Evolutionary conservation across 2,888 invertebrate species (phyloP).

Genomic region (Stenolophus ochropezus): DNA sequence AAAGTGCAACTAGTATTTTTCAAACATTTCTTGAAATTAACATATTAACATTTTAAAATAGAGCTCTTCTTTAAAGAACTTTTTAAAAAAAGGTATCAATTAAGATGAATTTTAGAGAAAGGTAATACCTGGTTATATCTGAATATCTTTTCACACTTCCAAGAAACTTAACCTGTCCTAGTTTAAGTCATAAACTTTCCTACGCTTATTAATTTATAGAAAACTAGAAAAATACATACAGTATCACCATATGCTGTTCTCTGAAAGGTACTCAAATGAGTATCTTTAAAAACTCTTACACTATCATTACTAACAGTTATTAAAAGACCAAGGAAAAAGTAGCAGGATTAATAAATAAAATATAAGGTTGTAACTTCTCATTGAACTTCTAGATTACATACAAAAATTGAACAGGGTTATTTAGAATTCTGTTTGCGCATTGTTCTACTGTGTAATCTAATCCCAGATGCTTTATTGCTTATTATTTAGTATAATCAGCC

Average conservation of each 20-base stretch:
- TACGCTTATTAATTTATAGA: neutral
- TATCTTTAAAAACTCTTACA: neutral
- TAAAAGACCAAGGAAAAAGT: slow-evolving; percentile 16
- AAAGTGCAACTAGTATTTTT: neutral
- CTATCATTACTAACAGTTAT: slow-evolving; percentile 26
- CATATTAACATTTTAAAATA: neutral
- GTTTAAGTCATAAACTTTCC: neutral
- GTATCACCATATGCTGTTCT: neutral
- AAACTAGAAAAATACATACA: neutral
- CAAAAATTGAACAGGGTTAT: slow-evolving; percentile 12
- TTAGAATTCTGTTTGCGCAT: slow-evolving; percentile 39
- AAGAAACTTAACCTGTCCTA: neutral
- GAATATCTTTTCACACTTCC: neutral
- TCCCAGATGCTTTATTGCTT: slow-evolving; percentile 37
- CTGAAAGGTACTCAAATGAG: neutral
- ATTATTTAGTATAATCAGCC: slow-evolving; percentile 27
- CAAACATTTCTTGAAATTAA: neutral
- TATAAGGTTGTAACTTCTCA: slow-evolving; percentile 17
- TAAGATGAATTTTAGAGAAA: neutral
- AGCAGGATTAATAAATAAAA: slow-evolving; percentile 16
- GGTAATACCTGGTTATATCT: neutral
- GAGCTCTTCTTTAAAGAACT: neutral
- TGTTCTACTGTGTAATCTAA: slow-evolving; percentile 43
- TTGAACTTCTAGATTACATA: slow-evolving; percentile 40
- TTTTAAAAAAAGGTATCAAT: neutral